phyloP scores from a whole-genome alignment of 2,888 invertebrate species.

The Microctonus brassicae region DNA sequence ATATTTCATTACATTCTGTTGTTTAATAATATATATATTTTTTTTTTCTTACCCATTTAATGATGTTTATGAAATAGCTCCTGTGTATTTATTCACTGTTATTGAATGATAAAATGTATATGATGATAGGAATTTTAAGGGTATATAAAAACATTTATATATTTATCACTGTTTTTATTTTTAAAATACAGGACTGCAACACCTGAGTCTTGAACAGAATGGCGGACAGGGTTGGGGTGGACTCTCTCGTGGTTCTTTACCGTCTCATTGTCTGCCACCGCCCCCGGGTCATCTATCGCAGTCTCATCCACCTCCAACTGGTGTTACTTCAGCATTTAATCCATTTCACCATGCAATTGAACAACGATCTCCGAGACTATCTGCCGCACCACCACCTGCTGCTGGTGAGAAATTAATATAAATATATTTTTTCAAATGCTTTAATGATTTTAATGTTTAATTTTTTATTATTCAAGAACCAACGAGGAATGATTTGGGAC shows the following conservation, averaged over 20 bases:
- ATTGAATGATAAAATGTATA: too few relatives aligned
- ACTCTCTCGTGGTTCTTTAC: slow-evolving; percentile 62
- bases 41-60: slow-evolving; percentile 51
- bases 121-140: too few relatives aligned
- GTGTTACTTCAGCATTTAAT: slow-evolving; percentile 64
- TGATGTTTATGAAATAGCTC: too few relatives aligned
- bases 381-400: slow-evolving; percentile 44
- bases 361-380: slow-evolving; percentile 65
- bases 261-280: slow-evolving; percentile 68
- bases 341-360: slow-evolving; percentile 67
- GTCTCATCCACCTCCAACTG: slow-evolving; percentile 59
- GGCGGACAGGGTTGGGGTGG: slow-evolving; percentile 66
- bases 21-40: slow-evolving; percentile 40
- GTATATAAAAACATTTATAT: too few relatives aligned
- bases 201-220: slow-evolving; percentile 66
- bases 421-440: neutral
- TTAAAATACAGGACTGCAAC: slow-evolving; percentile 64
- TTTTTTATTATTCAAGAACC: slow-evolving; percentile 51
- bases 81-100: too few relatives aligned
- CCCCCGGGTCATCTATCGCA: slow-evolving; percentile 64
- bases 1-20: too few relatives aligned
- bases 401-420: slow-evolving; percentile 49
- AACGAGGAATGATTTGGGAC: slow-evolving; percentile 62
- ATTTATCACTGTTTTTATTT: too few relatives aligned
- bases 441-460: neutral